A percentile compares a stretch with the other conserved stretches of the same genome.
These are phyloP conservation scores for Tragelaphus scriptus DNA, from an alignment of 2,113 vertebrate species.

Conservation along the genomic window DNA sequence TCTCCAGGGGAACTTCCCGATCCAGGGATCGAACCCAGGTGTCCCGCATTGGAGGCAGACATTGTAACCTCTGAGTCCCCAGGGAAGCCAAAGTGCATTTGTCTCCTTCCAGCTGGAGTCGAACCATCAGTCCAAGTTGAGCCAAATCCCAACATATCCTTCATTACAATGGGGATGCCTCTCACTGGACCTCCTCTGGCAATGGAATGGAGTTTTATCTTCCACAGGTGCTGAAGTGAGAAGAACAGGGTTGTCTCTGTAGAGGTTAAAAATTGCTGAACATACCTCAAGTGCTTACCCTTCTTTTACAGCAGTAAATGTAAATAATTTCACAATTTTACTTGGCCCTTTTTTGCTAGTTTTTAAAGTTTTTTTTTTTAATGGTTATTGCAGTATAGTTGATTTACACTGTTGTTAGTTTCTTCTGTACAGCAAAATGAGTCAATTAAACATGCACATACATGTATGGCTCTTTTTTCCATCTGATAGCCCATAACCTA, in stretches of 20 bases:
- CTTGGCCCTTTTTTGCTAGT: not conserved
- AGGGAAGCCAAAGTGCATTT: too few relatives aligned
- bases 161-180: rapidly evolving
- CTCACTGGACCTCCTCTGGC: not conserved
- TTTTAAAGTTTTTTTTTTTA: not conserved
- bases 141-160: rapidly evolving
- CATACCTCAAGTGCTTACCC: rapidly evolving
- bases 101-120: too few relatives aligned
- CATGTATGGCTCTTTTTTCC: not conserved
- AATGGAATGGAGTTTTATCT: rapidly evolving
- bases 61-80: too few relatives aligned
- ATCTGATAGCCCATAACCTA: not conserved
- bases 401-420: not conserved
- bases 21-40: too few relatives aligned
- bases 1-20: too few relatives aligned
- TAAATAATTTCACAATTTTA: not conserved
- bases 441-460: not conserved
- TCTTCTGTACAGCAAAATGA: not conserved
- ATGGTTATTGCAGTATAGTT: not conserved
- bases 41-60: too few relatives aligned
- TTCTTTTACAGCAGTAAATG: not conserved
- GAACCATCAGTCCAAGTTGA: too few relatives aligned
- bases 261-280: not conserved
- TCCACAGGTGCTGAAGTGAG: rapidly evolving
- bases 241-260: rapidly evolving